Base-by-base conservation (phyloP, 2,888 invertebrate genomes). In the Merodon equestris region DNA sequence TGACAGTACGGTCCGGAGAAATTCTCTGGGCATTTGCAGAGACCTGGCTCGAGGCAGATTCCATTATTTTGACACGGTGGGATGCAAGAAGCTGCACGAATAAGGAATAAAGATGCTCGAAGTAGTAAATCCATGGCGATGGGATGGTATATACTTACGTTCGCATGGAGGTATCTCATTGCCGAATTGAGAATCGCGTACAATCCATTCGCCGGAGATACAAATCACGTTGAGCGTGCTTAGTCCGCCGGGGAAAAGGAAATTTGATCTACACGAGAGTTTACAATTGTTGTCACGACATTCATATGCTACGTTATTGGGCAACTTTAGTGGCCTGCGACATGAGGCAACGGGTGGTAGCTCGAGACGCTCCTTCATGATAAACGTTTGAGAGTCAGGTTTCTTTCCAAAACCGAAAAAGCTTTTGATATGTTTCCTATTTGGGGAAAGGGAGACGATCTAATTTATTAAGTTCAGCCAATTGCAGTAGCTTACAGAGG, bases 21-120 rank as follows among this genome's bases (percentile, higher is more conserved):
- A 85, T 93, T 93, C 53, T 92, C 91, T 0, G 94, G 91, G 84
- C 97, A 97, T 44, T 92, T 89, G 85, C 97, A 97, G 0, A 92
- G 90, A 85, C 95, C 93, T 0, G 94, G 93, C 19, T 91, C 91
- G 1, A 94, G 86, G 85, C 97, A 97, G 56, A 94, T 93, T 0
- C 97, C 97, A 61, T 92, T 93, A 88, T 97, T 96, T 85, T 93
- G 90, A 87, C 97, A 97, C 0, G 91, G 89, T 0, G 94, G 94
- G 15, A 91, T 86, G 86, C 97, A 97, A 82, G 92, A 90, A 0
- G 94, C 96, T 95, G 86, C n/a, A 4, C 27, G 27, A 27, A 7
- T 27, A 27, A 4, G 7, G 27, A 27, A 27, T 27, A 36, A 54
- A 12, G n/a, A 13, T 2, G 2, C 7, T 7, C 27, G 15, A 18